Base-by-base conservation (phyloP, 1,140 invertebrate genomes). In the Tetraneura akinire region DNA sequence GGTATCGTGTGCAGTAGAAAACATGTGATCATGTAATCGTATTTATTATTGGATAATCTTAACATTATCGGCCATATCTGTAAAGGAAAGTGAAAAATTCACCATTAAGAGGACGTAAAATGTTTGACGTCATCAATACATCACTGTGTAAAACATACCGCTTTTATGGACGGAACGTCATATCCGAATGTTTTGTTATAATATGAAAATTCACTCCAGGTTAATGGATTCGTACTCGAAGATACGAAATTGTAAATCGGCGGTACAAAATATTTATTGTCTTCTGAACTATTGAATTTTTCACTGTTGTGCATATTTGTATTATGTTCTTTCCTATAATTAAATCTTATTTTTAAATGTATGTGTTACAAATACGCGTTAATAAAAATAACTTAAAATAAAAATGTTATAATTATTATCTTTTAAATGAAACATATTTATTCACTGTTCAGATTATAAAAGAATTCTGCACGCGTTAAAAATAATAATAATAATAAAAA, bases 171-270 rank as follows among this genome's bases (percentile, higher is more conserved):
- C 0, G 68, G 68, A 0, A n/a, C 0, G 0, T n/a, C 0, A 0
- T 1, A 0, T 49, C 68, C 68, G 26, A 29, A 18, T 49, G 11
- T 51, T 51, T 13, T 71, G 47, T 71, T 71, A 9, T 16, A 47
- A 0, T 0, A 1, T 81, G 86, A 86, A 83, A 90, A 92, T 53
- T 91, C 88, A 1, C 86, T 83, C 91, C 91, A 93, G 4, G 88
- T 90, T 11, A 93, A 86, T 32, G 89, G 90, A 82, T 91, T 90
- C 26, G 91, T 89, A 9, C 85, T 86, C n/a, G 89, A 90, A 14
- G 91, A 91, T 14, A 91, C 90, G 83, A 89, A 92, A 84, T 93
- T 92, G 85, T 91, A 92, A 49, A 92, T 90, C 3, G 90, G 86
- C 68, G 64, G 51, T 11, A 4, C 3, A 3, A 9, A 57, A 1